A percentile compares a stretch with the other conserved stretches of the same genome.
Conservation (phyloP, 1,140 invertebrate genomes). For the Dolichoris vasculosae region DNA sequence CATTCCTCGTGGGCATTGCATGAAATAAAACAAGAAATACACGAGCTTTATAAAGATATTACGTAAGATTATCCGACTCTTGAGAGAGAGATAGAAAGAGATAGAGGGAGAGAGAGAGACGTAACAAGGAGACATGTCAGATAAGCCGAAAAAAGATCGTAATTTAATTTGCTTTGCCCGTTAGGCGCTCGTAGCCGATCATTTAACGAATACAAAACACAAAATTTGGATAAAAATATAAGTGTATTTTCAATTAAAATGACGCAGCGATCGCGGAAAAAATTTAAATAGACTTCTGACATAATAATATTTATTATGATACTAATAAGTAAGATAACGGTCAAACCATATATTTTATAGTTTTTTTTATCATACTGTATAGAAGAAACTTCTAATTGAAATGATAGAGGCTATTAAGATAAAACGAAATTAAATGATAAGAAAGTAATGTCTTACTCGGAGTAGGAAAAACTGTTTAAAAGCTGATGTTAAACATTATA, state of each 20-base stretch:
- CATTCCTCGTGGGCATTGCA: neutral
- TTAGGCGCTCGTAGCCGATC: neutral
- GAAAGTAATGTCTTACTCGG: neutral
- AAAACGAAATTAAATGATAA: neutral
- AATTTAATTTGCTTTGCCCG: neutral
- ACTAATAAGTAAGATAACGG: neutral
- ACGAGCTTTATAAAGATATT: neutral
- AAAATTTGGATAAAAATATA: neutral
- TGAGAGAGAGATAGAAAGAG: too few species aligned
- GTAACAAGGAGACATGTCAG: neutral
- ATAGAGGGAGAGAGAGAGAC: too few species aligned
- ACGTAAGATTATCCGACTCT: neutral
- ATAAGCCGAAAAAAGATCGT: constrained; percentile 12
- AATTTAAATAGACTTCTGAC: neutral
- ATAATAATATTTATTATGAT: neutral
- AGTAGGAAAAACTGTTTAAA: neutral
- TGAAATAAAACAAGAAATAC: neutral
- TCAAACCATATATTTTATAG: neutral
- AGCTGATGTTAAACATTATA: neutral
- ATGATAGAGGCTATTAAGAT: neutral
- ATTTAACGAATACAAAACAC: neutral
- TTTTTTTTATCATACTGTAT: neutral
- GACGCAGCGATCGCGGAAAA: neutral
- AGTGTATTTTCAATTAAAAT: neutral
- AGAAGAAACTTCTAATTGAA: neutral